A percentile compares a stretch with the other conserved stretches of the same genome.
These are phyloP conservation scores for Podilymbus podiceps DNA, from an alignment of 2,113 vertebrate genomes.

Conservation along the genomic window DNA sequence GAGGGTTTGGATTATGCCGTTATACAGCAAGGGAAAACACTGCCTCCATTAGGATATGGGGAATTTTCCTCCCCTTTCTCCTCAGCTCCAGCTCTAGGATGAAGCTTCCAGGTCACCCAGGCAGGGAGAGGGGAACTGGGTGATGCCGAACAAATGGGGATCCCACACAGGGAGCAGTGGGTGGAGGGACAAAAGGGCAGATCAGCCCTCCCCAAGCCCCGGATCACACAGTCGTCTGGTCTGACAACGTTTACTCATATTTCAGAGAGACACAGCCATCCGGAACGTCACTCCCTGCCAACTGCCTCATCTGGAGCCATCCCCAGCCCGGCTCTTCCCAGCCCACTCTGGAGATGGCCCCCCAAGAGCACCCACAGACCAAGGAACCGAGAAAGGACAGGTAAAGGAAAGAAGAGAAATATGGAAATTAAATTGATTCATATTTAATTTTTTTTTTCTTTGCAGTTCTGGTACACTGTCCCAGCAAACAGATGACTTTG, in stretches of 20 bases:
- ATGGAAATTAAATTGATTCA: neutral
- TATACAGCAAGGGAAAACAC: neutral
- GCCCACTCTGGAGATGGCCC: neutral
- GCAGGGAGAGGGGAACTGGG: neutral
- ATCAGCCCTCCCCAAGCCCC: neutral
- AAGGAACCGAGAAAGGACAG: neutral
- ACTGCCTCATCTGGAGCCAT: conserved; percentile 69
- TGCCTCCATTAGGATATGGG: conserved; percentile 15
- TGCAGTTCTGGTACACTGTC: neutral
- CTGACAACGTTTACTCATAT: conserved; percentile 64
- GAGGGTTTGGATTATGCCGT: conserved; percentile 22
- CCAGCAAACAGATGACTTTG: neutral
- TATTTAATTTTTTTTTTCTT: neutral
- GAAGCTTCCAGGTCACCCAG: conserved; percentile 6
- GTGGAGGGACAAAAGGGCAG: neutral
- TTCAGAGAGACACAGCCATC: conserved; percentile 65
- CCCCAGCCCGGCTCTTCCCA: neutral
- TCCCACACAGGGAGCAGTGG: neutral
- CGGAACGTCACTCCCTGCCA: conserved; percentile 66
- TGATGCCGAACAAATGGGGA: neutral
- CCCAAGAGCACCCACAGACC: neutral
- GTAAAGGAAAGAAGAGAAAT: neutral
- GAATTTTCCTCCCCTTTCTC: conserved; percentile 18
- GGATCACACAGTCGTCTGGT: neutral
- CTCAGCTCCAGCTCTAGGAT: neutral